Conservation (phyloP, 2,888 invertebrate genomes). For the Alitta virens region DNA sequence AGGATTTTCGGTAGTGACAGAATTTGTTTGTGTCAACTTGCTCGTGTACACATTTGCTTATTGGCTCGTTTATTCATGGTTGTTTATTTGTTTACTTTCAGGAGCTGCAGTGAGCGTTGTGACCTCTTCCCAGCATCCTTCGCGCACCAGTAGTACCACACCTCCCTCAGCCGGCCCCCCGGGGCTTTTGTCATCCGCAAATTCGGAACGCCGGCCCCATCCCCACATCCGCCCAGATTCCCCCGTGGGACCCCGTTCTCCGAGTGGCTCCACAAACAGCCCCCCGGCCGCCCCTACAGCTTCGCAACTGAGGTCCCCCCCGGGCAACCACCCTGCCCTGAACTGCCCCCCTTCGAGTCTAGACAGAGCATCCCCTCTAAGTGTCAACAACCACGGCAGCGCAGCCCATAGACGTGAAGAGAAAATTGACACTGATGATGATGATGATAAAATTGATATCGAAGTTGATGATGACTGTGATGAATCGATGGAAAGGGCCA, state of each 20-base stretch:
- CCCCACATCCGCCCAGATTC: background rate
- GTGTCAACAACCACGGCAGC: too few relatives aligned
- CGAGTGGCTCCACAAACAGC: constrained; percentile 7
- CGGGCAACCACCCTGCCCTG: background rate
- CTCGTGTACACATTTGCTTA: too few relatives aligned
- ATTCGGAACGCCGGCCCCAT: background rate
- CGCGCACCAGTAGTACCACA: constrained; percentile 4
- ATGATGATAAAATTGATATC: background rate
- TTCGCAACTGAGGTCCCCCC: background rate
- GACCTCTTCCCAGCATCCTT: constrained; percentile 3
- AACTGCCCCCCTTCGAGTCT: background rate
- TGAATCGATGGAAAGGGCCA: background rate
- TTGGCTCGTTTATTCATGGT: too few relatives aligned
- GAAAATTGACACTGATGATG: background rate
- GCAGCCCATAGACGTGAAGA: background rate
- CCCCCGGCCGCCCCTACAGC: background rate
- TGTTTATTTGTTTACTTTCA: background rate
- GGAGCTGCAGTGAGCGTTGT: constrained; percentile 12
- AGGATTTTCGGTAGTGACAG: too few relatives aligned
- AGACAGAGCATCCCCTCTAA: too few relatives aligned
- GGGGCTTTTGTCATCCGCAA: background rate
- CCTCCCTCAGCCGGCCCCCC: constrained; percentile 7
- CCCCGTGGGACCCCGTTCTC: background rate
- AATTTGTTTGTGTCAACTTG: too few relatives aligned
- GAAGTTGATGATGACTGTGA: background rate